Evolutionary conservation across 2,888 invertebrate species (phyloP).

Genomic region (Acleris literana): DNA sequence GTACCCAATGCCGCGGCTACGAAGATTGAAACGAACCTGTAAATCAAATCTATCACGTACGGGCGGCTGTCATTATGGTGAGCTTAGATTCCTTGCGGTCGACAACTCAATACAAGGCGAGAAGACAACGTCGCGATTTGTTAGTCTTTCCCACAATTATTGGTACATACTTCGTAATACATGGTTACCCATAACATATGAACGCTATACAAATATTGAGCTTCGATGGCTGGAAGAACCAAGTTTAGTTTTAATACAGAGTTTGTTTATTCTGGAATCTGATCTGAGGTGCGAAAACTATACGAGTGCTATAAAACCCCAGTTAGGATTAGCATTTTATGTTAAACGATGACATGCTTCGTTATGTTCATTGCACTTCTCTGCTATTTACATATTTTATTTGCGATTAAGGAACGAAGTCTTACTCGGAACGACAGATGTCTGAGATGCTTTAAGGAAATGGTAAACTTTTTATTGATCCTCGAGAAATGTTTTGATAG

Average conservation of each 20-base stretch:
- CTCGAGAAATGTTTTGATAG: neutral
- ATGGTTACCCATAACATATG: conserved; percentile 6
- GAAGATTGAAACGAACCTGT: conserved; percentile 76
- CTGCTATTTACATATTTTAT: conserved; percentile 11
- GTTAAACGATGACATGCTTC: conserved; percentile 7
- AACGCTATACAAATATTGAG: conserved; percentile 8
- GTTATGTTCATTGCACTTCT: conserved; percentile 5
- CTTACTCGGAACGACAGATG: neutral
- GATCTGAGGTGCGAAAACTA: neutral
- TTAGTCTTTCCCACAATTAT: conserved; percentile 45
- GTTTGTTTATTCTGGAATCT: conserved; percentile 7
- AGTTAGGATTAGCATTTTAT: conserved; percentile 8
- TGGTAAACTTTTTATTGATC: neutral
- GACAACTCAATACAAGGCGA: conserved; percentile 50
- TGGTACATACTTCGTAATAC: conserved; percentile 33
- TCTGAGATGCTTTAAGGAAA: neutral
- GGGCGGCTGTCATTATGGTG: conserved; percentile 68
- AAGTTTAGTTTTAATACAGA: neutral
- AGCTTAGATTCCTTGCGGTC: conserved; percentile 72
- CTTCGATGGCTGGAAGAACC: conserved; percentile 1
- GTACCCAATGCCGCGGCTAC: conserved; percentile 58
- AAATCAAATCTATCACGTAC: conserved; percentile 79
- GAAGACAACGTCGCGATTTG: conserved; percentile 45
- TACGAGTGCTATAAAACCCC: neutral
- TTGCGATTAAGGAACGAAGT: neutral